Base-by-base conservation (phyloP, 2,888 invertebrate species). In the Chaetoderma sp. region DNA sequence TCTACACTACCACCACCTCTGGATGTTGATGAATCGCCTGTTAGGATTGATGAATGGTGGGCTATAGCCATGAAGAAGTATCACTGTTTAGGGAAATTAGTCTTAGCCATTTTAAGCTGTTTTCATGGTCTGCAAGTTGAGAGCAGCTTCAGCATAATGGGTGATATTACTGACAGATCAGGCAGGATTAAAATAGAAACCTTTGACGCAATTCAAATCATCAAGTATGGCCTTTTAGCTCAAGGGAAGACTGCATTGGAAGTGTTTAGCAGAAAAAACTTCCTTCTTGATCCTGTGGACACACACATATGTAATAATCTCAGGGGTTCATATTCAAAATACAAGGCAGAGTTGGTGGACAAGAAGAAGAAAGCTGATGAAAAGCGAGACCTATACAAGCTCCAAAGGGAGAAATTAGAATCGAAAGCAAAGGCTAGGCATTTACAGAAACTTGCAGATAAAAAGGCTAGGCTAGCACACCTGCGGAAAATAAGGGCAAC, bases 111-210 rank as follows among this genome's bases (percentile, higher is more conserved):
- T 10, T 56, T 71, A 4, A 61, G 44, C 16, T 60, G 67, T 36
- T 76, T 76, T 36, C 72, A 72, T 70, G 74, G 72, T 8, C 70
- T 72, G 0, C 45, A 56, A 33, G 66, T 76, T 10, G 75, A 76
- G 55, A 47, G 49, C 1, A 47, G 57, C 2, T 76, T 76, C 52
- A 75, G 58, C 67, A 33, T 58, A 8, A 74, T 76, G 73, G 63
- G 56, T 44, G 70, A 76, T 47, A 58, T 72, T 3, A 57, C 63
- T 5, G 68, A 71, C 61, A 50, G 18, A 2, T 71, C 70, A 32
- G 45, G 44, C 10, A 39, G 57, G 18, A 66, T 71, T 62, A 30
- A 63, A 36, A 63, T 60, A 4, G 39, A 62, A 28, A 71, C 73
- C 5, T 70, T 13, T 57, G 63, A 36, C 63, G 62, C 69, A 10